These are phyloP conservation scores for Drosophila setifemur DNA, from an alignment of 1,140 invertebrate species.

Conservation along the genomic window DNA sequence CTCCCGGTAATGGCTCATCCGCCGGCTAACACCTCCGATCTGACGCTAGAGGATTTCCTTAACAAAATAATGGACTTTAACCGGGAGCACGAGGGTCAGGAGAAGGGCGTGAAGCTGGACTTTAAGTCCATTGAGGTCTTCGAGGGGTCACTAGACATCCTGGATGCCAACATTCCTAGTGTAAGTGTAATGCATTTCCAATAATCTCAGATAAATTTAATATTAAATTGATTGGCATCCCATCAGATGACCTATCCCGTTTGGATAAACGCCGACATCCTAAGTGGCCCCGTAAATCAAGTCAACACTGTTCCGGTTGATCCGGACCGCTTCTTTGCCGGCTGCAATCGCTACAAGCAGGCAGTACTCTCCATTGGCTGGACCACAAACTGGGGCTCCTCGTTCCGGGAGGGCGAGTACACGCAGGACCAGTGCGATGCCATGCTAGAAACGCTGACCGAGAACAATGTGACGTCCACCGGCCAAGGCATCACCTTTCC, in stretches of 20 bases:
- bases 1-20: slow-evolving; percentile 95
- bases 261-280: slow-evolving; percentile 95
- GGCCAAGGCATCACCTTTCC: slow-evolving; percentile 91
- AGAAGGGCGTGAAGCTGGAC: slow-evolving; percentile 93
- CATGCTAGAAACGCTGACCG: slow-evolving; percentile 86
- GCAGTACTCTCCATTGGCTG: slow-evolving; percentile 92
- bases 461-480: slow-evolving; percentile 79
- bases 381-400: slow-evolving; percentile 88
- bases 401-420: slow-evolving; percentile 85
- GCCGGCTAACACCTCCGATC: slow-evolving; percentile 88
- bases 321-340: slow-evolving; percentile 85
- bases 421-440: slow-evolving; percentile 86
- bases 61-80: slow-evolving; percentile 84
- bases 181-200: slow-evolving; percentile 8
- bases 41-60: slow-evolving; percentile 90
- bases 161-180: slow-evolving; percentile 82
- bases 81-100: slow-evolving; percentile 50
- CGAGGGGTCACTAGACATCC: slow-evolving; percentile 85
- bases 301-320: slow-evolving; percentile 85
- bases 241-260: slow-evolving; percentile 89
- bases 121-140: slow-evolving; percentile 93
- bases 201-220: neutral
- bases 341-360: slow-evolving; percentile 85
- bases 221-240: neutral
- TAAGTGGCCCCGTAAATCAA: slow-evolving; percentile 89